Percentiles rank a stretch among this genome's conserved stretches.
Evolutionary conservation across 1,140 invertebrate species (phyloP).

Genomic region (Sweltsa coloradensis): DNA sequence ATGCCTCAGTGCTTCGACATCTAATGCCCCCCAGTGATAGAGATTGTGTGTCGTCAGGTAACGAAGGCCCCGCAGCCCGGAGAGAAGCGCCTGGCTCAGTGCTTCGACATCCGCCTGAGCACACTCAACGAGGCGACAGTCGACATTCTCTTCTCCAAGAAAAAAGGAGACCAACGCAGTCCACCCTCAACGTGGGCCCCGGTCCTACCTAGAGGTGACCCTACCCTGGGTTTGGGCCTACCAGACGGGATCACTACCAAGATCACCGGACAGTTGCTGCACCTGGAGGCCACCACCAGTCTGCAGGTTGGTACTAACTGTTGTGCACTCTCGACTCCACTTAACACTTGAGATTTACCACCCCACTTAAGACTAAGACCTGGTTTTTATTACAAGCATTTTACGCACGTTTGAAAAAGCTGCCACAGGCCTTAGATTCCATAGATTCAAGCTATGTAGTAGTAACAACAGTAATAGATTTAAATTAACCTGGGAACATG

Average conservation of each 20-base stretch:
- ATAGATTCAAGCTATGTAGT: too few relatives aligned
- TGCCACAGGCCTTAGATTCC: too few relatives aligned
- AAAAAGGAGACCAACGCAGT: constrained; percentile 95
- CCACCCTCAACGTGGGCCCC: constrained; percentile 84
- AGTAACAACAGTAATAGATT: too few relatives aligned
- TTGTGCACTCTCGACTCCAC: too few relatives aligned
- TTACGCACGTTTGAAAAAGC: too few relatives aligned
- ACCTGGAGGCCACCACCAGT: constrained; percentile 90
- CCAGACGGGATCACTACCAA: constrained; percentile 79
- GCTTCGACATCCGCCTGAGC: constrained; percentile 84
- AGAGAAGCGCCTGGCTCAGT: constrained; percentile 74
- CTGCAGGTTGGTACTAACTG: constrained; percentile 54
- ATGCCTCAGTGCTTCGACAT: too few relatives aligned
- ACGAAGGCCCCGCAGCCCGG: constrained; percentile 71
- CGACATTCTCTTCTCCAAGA: constrained; percentile 91
- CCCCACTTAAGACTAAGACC: too few relatives aligned
- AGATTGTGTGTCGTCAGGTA: too few relatives aligned
- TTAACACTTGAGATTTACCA: too few relatives aligned
- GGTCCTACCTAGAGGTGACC: constrained; percentile 90
- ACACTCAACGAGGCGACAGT: constrained; percentile 86
- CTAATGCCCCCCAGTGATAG: too few relatives aligned
- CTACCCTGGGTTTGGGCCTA: constrained; percentile 83
- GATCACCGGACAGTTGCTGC: constrained; percentile 83
- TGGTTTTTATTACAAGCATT: too few relatives aligned
- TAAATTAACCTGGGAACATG: too few relatives aligned